phyloP scores from a whole-genome alignment of 2,888 invertebrate genomes.

The Plusia festucae region DNA sequence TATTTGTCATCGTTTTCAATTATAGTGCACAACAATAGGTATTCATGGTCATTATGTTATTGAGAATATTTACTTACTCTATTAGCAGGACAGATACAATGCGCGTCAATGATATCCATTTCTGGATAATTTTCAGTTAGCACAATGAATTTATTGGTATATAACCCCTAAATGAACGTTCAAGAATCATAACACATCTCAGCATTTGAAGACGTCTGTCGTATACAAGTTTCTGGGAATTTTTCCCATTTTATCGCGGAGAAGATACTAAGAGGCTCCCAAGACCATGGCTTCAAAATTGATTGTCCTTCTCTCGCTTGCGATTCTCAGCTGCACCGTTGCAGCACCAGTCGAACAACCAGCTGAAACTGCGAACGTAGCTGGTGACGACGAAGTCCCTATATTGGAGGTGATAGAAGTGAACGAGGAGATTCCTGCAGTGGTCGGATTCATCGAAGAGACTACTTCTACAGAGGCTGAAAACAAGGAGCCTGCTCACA shows the following conservation, averaged over 20 bases:
- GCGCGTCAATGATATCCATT: conserved; percentile 80
- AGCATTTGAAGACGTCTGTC: conserved; percentile 54
- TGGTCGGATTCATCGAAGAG: conserved; percentile 63
- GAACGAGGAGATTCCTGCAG: conserved; percentile 72
- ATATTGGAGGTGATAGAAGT: conserved; percentile 73
- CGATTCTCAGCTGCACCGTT: conserved; percentile 64
- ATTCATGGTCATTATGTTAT: conserved; percentile 85
- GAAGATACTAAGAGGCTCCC: conserved; percentile 72
- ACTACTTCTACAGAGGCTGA: conserved; percentile 59
- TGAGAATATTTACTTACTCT: conserved; percentile 76
- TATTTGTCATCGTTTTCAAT: conserved; percentile 69
- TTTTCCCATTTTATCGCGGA: conserved; percentile 65
- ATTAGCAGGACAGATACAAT: conserved; percentile 73
- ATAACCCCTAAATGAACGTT: conserved; percentile 71
- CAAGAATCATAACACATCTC: conserved; percentile 40
- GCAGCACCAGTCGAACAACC: conserved; percentile 69
- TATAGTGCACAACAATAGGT: conserved; percentile 74
- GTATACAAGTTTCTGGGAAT: conserved; percentile 65
- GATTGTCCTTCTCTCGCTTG: conserved; percentile 74
- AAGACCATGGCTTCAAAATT: conserved; percentile 76
- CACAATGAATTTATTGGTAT: conserved; percentile 76
- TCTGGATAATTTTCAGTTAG: conserved; percentile 78
- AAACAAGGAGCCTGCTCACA: conserved; percentile 66
- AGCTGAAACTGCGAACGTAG: conserved; percentile 63
- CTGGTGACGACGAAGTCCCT: conserved; percentile 60